Conservation (phyloP, 2,888 invertebrate genomes). For the Drosophila helvetica region DNA sequence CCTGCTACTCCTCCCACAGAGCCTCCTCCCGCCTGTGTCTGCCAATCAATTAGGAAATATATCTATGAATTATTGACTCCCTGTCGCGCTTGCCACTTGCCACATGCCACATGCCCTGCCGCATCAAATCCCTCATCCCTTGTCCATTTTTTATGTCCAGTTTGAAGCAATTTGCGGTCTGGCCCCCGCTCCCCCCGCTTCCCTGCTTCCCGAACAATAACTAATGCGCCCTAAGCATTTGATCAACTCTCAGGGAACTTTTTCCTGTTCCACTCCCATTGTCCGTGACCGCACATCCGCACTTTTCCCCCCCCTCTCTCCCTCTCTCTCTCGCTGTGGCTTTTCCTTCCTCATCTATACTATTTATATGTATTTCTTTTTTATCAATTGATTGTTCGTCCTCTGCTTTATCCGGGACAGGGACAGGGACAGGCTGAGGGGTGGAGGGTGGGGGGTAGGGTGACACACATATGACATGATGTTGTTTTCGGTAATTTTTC, state of each 20-base stretch:
- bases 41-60: conserved; percentile 38
- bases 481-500: conserved; percentile 34
- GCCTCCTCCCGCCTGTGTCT: neutral
- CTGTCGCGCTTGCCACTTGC: conserved; percentile 69
- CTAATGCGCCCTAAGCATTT: conserved; percentile 48
- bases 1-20: too few relatives aligned
- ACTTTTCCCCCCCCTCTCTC: neutral
- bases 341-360: conserved; percentile 5
- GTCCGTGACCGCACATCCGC: conserved; percentile 11
- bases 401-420: conserved; percentile 35
- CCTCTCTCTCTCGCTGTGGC: conserved; percentile 4
- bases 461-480: conserved; percentile 31
- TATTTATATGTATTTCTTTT: conserved; percentile 29
- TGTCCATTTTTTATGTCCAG: conserved; percentile 43
- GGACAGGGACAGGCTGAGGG: neutral
- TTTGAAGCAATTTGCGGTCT: conserved; percentile 71
- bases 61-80: conserved; percentile 64
- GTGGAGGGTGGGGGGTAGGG: neutral
- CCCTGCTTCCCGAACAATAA: conserved; percentile 33
- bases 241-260: conserved; percentile 3
- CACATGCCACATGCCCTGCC: too few relatives aligned
- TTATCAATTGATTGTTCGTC: conserved; percentile 73
- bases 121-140: too few relatives aligned
- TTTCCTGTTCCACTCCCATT: neutral
- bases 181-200: conserved; percentile 4